Conservation (phyloP, 2,888 invertebrate species). For the Anodontia alba region DNA sequence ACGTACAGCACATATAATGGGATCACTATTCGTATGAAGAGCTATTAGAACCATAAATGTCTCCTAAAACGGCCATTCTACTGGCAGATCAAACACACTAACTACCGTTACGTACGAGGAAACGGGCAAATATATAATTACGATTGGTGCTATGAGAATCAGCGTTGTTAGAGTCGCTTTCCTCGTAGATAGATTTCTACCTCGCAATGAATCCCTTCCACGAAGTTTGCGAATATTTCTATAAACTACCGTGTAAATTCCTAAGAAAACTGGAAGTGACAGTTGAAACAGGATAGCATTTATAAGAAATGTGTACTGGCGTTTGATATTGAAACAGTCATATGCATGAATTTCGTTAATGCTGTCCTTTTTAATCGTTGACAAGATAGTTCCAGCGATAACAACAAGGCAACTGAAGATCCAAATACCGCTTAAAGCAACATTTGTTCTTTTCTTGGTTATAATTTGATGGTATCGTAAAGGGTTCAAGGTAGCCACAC, state of each 20-base stretch:
- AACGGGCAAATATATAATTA: not conserved
- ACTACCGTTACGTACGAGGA: not conserved
- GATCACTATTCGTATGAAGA: conserved; percentile 9
- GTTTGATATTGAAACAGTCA: not conserved
- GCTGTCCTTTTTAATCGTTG: not conserved
- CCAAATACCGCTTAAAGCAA: not conserved
- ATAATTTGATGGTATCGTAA: not conserved
- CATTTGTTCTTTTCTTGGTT: not conserved
- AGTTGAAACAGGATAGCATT: not conserved
- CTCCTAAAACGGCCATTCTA: conserved; percentile 9
- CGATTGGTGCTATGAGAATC: not conserved
- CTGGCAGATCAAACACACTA: not conserved
- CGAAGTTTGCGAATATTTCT: conserved; percentile 4
- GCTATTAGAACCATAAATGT: conserved; percentile 14
- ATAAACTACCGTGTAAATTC: not conserved
- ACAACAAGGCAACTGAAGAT: not conserved
- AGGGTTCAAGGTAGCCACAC: not conserved
- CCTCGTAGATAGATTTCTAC: not conserved
- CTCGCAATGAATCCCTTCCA: not conserved
- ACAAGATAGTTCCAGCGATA: not conserved
- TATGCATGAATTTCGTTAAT: not conserved
- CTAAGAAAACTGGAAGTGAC: not conserved
- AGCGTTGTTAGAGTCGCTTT: not conserved
- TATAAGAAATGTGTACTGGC: not conserved
- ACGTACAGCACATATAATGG: not conserved